Percentiles rank a stretch among this genome's conserved stretches.
Conservation (phyloP, 2,888 invertebrate genomes). For the Trilocha varians region DNA sequence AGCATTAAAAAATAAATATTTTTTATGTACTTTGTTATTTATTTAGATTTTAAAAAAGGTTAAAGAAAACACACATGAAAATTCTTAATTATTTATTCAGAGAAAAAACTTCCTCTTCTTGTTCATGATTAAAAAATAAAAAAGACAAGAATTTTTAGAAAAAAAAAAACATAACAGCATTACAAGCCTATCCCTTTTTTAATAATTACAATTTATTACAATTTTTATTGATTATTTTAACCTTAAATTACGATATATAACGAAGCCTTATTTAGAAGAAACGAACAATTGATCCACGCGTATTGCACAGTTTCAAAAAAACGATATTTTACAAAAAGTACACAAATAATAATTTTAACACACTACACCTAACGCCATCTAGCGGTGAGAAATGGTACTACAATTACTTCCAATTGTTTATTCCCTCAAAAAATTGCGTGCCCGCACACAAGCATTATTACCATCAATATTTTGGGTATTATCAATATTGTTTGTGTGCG, state of each 20-base stretch:
- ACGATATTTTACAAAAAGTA: not conserved
- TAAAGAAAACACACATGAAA: slow-evolving; percentile 48
- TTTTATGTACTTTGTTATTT: no score
- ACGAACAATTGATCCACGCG: slow-evolving; percentile 46
- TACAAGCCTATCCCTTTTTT: slow-evolving; percentile 57
- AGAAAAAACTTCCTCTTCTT: slow-evolving; percentile 52
- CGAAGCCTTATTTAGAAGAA: slow-evolving; percentile 46
- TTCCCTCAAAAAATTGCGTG: no score
- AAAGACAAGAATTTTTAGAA: slow-evolving; percentile 31
- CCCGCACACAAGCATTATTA: slow-evolving; percentile 7
- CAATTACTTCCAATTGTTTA: no score
- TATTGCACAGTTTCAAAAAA: slow-evolving; percentile 54
- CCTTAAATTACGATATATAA: slow-evolving; percentile 41
- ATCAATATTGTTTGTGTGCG: no score
- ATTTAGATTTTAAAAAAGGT: not conserved
- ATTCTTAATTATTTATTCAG: slow-evolving; percentile 67
- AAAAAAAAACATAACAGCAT: slow-evolving; percentile 47
- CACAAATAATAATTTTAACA: not conserved
- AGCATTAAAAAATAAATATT: no score
- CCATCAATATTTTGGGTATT: not conserved
- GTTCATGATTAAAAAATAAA: slow-evolving; percentile 42
- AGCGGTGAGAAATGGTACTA: no score
- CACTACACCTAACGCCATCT: no score
- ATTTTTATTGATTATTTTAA: slow-evolving; percentile 45
- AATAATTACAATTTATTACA: slow-evolving; percentile 65